phyloP scores from a whole-genome alignment of 2,797 vertebrate species.

The Ispidina lecontei region DNA sequence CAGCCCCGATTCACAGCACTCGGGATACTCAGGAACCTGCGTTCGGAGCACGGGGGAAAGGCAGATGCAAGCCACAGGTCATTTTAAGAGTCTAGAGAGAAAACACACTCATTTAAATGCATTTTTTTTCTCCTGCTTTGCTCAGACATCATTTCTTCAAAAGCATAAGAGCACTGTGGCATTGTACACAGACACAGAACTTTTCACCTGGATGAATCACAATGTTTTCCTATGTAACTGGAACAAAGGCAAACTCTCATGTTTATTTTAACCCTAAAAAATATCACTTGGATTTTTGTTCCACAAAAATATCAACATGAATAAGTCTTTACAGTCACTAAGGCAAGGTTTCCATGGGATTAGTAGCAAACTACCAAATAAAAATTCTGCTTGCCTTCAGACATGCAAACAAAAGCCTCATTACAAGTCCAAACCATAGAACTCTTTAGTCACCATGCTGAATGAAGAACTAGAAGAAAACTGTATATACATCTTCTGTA shows the following conservation, averaged over 20 bases:
- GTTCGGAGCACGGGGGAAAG: background rate
- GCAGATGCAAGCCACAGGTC: background rate
- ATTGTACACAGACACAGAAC: background rate
- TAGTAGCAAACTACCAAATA: background rate
- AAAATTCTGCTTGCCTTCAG: background rate
- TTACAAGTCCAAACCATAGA: background rate
- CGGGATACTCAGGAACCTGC: background rate
- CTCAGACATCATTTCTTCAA: background rate
- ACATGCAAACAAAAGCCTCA: background rate
- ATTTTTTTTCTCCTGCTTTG: background rate
- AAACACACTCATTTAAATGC: background rate
- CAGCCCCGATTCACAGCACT: conserved; percentile 6
- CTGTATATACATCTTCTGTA: background rate
- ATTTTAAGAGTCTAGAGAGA: background rate
- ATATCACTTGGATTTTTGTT: background rate
- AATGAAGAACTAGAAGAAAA: background rate
- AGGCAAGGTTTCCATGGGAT: background rate
- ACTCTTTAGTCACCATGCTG: background rate
- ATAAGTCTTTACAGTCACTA: background rate
- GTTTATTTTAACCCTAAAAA: background rate
- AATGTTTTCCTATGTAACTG: conserved; percentile 2
- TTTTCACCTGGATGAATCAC: conserved; percentile 41
- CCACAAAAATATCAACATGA: background rate
- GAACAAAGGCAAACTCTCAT: background rate
- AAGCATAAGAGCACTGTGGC: background rate